Evolutionary conservation across 2,888 invertebrate genomes (phyloP).

Genomic region (Cantharis rustica): DNA sequence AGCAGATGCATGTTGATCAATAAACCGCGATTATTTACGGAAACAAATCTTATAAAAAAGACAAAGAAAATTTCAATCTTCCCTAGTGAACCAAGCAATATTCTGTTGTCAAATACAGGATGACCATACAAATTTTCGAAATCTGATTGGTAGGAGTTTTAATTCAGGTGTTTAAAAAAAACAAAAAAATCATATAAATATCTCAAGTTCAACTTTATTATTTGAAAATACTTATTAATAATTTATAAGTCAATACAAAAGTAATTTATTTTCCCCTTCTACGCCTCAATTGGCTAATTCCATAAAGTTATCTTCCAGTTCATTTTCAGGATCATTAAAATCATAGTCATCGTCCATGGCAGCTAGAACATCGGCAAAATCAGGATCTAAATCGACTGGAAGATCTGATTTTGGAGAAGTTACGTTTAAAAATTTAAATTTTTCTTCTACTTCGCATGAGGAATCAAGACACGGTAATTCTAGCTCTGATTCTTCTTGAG

Average conservation of each 20-base stretch:
- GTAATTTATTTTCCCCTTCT: not conserved
- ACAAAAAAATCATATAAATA: not conserved
- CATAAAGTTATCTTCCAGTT: constrained; percentile 92
- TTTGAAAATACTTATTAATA: too few species aligned
- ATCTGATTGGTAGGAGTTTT: too few species aligned
- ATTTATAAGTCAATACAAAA: too few species aligned
- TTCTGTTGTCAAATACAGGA: not conserved
- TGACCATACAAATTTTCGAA: not conserved
- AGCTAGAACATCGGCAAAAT: constrained; percentile 73
- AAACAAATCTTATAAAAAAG: not conserved
- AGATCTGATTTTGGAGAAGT: not conserved
- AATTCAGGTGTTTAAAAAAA: too few species aligned
- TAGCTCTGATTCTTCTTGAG: constrained; percentile 58
- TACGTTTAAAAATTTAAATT: not conserved
- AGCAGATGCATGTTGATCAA: not conserved
- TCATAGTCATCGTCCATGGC: constrained; percentile 93
- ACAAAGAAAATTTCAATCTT: not conserved
- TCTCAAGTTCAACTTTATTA: not conserved
- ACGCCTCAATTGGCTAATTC: constrained; percentile 72
- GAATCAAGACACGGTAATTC: not conserved
- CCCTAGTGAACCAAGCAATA: not conserved
- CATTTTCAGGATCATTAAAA: constrained; percentile 79
- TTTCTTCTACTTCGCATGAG: not conserved
- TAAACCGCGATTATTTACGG: not conserved
- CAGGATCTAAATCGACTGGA: constrained; percentile 83